Conservation (phyloP, 2,113 vertebrate species). For the Hiodon alosoides region DNA sequence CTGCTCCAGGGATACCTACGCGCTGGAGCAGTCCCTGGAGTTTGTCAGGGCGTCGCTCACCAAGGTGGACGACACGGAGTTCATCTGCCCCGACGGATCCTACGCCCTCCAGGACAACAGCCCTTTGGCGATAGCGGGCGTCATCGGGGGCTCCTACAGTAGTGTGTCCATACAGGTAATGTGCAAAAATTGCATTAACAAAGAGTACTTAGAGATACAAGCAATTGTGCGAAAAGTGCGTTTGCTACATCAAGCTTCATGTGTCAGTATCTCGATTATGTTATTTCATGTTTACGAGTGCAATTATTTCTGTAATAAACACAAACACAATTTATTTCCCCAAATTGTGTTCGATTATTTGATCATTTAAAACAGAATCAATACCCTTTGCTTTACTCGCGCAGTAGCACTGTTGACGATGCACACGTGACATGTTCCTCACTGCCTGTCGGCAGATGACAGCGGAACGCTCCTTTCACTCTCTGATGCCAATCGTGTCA, state of each 20-base stretch:
- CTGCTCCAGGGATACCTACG: constrained; percentile 93
- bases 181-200: not conserved
- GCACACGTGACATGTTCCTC: not conserved
- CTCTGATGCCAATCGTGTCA: not conserved
- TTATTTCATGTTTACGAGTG: no score
- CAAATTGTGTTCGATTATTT: no score
- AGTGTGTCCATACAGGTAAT: constrained; percentile 98
- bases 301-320: no score
- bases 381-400: not conserved
- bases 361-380: not conserved
- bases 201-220: not conserved
- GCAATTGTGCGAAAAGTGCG: not conserved
- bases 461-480: not conserved
- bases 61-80: constrained; percentile 96
- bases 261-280: no score
- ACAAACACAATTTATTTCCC: no score
- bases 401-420: not conserved
- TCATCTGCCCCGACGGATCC: constrained; percentile 95
- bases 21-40: constrained; percentile 94
- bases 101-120: constrained; percentile 91
- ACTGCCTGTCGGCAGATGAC: not conserved
- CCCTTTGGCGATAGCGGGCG: constrained; percentile 84
- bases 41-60: constrained; percentile 95
- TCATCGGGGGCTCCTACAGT: constrained; percentile 94
- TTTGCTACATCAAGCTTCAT: not conserved